Conservation (phyloP, 2,113 vertebrate species). For the Puffinus mauretanicus region DNA sequence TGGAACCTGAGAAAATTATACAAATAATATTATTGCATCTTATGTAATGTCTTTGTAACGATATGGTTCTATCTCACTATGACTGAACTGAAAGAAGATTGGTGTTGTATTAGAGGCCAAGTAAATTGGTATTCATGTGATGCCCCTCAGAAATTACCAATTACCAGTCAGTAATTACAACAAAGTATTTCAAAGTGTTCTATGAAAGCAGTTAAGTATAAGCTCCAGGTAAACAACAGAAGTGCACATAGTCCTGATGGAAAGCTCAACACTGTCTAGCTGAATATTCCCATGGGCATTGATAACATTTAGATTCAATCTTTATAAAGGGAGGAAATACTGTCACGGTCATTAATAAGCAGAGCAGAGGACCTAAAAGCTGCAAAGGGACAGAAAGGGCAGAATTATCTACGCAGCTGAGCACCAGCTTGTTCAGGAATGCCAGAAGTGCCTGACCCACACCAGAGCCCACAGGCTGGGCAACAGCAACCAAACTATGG, state of each 20-base stretch:
- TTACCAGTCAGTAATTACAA: not conserved
- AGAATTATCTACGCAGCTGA: not conserved
- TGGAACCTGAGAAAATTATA: not conserved
- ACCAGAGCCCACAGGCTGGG: fast-evolving
- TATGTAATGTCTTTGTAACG: not conserved
- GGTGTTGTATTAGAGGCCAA: not conserved
- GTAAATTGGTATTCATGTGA: not conserved
- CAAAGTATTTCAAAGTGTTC: not conserved
- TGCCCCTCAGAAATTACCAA: not conserved
- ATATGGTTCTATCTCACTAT: not conserved
- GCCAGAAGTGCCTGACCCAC: not conserved
- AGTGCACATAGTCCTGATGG: not conserved
- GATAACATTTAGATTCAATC: not conserved
- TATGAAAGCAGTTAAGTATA: not conserved
- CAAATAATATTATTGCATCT: not conserved
- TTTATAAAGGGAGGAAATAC: not conserved
- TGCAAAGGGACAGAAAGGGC: not conserved
- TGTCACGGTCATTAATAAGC: not conserved
- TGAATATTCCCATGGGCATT: not conserved
- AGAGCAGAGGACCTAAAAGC: not conserved
- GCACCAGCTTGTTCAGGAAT: not conserved
- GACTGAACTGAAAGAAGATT: not conserved
- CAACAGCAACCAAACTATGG: not conserved
- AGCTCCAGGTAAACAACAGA: not conserved
- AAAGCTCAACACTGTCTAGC: not conserved